Percentiles rank a stretch among this genome's conserved stretches.
Evolutionary conservation across 1,140 invertebrate species (phyloP).

Genomic region (honey bee (Apis mellifera)): DNA sequence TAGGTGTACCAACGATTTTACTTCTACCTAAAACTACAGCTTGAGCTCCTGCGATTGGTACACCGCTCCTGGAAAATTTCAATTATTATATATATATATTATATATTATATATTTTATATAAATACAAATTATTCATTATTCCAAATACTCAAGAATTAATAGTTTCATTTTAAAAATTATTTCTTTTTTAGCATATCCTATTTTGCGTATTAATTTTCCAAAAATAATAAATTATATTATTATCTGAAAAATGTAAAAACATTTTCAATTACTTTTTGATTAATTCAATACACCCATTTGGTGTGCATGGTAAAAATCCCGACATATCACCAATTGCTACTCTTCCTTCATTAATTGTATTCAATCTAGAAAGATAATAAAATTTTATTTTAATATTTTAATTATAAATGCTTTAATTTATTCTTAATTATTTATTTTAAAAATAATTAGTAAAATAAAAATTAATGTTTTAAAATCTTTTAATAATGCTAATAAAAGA

Average conservation of each 20-base stretch:
- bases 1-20: slow-evolving; percentile 98
- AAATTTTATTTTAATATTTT: not conserved
- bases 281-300: slow-evolving; percentile 95
- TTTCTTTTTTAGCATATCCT: not conserved
- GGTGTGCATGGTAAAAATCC: slow-evolving; percentile 97
- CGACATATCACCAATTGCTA: slow-evolving; percentile 90
- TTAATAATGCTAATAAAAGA: not conserved
- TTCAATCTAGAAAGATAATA: slow-evolving; percentile 83
- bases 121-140: not conserved
- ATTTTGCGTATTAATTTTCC: not conserved
- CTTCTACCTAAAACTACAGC: slow-evolving; percentile 98
- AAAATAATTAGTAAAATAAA: not conserved
- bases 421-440: not conserved
- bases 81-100: not conserved
- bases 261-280: slow-evolving; percentile 84
- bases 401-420: not conserved
- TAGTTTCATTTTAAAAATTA: not conserved
- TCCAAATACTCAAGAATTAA: not conserved
- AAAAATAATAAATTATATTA: not conserved
- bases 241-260: not conserved
- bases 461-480: not conserved
- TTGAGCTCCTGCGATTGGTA: slow-evolving; percentile 90
- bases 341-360: slow-evolving; percentile 94
- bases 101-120: not conserved
- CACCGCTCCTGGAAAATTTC: slow-evolving; percentile 83